These are phyloP conservation scores for Zoroaster sp. DNA, from an alignment of 53 echinoderm and acorn worm species.

Conservation along the genomic window DNA sequence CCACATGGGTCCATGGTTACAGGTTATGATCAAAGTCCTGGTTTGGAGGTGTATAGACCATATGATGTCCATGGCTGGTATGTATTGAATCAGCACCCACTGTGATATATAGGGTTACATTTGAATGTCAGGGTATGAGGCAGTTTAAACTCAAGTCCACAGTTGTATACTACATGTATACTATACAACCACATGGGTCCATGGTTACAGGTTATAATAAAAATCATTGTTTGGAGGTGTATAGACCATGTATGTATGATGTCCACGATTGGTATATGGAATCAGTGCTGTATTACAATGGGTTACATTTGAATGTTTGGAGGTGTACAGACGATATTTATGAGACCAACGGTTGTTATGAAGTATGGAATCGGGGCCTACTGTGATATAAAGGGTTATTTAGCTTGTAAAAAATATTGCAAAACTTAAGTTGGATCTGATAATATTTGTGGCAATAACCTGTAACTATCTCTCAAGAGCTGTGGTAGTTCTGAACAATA, in stretches of 20 bases:
- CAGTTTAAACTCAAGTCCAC: not conserved
- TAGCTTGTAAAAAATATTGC: too few relatives aligned
- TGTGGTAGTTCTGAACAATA: too few relatives aligned
- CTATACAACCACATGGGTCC: not conserved
- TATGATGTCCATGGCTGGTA: too few relatives aligned
- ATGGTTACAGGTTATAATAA: not conserved
- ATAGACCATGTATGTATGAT: not conserved
- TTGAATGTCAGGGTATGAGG: not conserved
- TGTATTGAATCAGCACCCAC: too few relatives aligned
- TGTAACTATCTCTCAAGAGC: too few relatives aligned
- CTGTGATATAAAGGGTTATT: too few relatives aligned
- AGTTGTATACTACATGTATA: not conserved
- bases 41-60: too few relatives aligned
- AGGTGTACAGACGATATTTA: not conserved
- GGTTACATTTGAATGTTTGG: not conserved
- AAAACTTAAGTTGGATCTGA: too few relatives aligned
- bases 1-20: too few relatives aligned
- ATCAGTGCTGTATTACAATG: not conserved
- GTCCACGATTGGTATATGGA: constrained; percentile 6
- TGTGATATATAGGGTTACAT: not conserved
- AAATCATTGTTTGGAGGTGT: not conserved
- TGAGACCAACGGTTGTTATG: not conserved
- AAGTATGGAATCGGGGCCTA: too few relatives aligned
- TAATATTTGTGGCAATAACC: too few relatives aligned
- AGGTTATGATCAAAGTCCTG: too few relatives aligned